Percentiles rank a stretch among this genome's conserved stretches.
Evolutionary conservation across 2,113 vertebrate species (phyloP).

Genomic region (Oreochromis niloticus): DNA sequence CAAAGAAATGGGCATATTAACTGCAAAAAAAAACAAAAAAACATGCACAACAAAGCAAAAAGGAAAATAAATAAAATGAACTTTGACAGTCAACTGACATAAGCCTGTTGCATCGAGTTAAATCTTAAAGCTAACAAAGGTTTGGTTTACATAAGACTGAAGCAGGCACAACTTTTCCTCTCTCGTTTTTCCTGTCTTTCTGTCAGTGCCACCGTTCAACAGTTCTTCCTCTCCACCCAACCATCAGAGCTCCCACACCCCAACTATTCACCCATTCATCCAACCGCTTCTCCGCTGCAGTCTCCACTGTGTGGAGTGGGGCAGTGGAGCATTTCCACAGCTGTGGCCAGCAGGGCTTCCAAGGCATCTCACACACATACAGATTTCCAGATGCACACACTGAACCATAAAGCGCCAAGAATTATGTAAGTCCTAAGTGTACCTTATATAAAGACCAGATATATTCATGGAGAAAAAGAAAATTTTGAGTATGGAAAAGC

Average conservation of each 20-base stretch:
- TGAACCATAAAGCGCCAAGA: constrained; percentile 16
- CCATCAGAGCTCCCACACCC: background rate
- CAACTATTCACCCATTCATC: background rate
- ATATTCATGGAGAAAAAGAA: constrained; percentile 26
- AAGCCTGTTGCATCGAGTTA: background rate
- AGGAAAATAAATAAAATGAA: background rate
- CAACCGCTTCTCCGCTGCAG: background rate
- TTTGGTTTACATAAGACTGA: constrained; percentile 25
- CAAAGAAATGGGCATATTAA: background rate
- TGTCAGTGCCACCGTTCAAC: background rate
- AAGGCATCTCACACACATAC: constrained; percentile 27
- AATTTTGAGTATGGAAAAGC: constrained; percentile 18
- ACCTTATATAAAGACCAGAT: constrained; percentile 35
- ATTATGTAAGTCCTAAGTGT: constrained; percentile 40
- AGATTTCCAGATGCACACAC: constrained; percentile 8
- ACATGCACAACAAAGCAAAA: background rate
- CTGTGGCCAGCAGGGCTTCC: constrained; percentile 51
- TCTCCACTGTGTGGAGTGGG: constrained; percentile 35
- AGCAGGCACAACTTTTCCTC: constrained; percentile 12
- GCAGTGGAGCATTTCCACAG: constrained; percentile 60
- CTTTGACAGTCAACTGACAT: background rate
- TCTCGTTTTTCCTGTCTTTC: constrained; percentile 6
- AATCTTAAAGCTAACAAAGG: background rate
- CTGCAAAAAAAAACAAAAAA: background rate
- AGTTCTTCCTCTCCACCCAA: constrained; percentile 18